Evolutionary conservation across 2,113 vertebrate genomes (phyloP).

Genomic region (Lasiurus cinereus): DNA sequence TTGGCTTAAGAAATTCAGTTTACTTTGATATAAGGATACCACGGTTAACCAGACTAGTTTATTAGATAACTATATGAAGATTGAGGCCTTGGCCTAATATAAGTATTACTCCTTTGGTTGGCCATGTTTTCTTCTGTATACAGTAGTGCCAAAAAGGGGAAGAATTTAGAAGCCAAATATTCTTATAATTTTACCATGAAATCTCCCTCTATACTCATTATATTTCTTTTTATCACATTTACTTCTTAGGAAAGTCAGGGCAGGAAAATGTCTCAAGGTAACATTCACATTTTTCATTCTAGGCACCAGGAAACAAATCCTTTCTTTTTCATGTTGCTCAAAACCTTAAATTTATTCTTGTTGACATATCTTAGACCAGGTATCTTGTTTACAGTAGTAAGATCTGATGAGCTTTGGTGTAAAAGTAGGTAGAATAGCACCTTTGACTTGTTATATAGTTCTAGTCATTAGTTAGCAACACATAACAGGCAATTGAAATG

Average conservation of each 20-base stretch:
- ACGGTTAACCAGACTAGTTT: not conserved
- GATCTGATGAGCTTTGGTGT: not conserved
- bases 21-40: not conserved
- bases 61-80: not conserved
- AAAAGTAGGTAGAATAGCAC: not conserved
- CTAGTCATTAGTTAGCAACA: not conserved
- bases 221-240: not conserved
- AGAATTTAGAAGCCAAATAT: not conserved
- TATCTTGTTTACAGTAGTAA: not conserved
- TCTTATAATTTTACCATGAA: not conserved
- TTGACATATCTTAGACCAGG: not conserved
- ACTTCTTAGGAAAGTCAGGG: not conserved
- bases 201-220: not conserved
- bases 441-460: not conserved
- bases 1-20: not conserved
- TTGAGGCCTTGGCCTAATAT: not conserved
- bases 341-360: not conserved
- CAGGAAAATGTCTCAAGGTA: not conserved
- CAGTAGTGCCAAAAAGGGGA: not conserved
- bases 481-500: not conserved
- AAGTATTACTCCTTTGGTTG: not conserved
- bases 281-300: not conserved
- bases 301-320: not conserved
- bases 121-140: not conserved
- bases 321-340: not conserved